These are phyloP conservation scores for Pogonomyrmex barbatus DNA, from an alignment of 1,140 invertebrate genomes.

Conservation along the genomic window DNA sequence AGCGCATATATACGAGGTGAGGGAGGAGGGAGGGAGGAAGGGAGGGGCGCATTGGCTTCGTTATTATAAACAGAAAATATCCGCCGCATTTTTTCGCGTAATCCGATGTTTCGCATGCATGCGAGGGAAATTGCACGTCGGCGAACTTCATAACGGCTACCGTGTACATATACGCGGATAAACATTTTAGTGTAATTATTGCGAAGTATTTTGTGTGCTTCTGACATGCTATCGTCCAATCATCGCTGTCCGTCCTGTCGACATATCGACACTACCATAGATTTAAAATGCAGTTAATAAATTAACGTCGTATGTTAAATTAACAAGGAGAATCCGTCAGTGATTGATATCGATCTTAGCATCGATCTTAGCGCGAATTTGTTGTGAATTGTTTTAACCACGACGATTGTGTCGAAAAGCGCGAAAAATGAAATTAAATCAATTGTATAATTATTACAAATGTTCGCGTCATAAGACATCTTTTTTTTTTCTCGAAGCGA, in stretches of 20 bases:
- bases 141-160: conserved; percentile 59
- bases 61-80: conserved; percentile 66
- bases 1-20: neutral
- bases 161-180: conserved; percentile 26
- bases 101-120: conserved; percentile 63
- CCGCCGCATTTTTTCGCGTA: conserved; percentile 62
- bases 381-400: neutral
- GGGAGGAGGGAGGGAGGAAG: neutral
- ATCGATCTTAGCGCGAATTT: neutral
- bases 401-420: neutral
- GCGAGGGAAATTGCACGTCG: conserved; percentile 61
- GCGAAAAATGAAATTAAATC: neutral
- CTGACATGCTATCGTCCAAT: conserved; percentile 58
- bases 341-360: conserved; percentile 11
- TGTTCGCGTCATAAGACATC: neutral
- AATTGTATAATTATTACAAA: neutral
- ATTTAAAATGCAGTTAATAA: conserved; percentile 28
- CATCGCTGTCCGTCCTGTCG: conserved; percentile 24
- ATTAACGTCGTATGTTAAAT: neutral
- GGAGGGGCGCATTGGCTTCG: conserved; percentile 49
- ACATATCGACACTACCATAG: conserved; percentile 5
- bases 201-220: conserved; percentile 47
- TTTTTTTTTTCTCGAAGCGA: neutral
- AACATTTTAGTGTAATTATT: conserved; percentile 66
- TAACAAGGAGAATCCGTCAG: neutral